Conservation (phyloP, 2,797 vertebrate genomes). For the Acanthornis magna region DNA sequence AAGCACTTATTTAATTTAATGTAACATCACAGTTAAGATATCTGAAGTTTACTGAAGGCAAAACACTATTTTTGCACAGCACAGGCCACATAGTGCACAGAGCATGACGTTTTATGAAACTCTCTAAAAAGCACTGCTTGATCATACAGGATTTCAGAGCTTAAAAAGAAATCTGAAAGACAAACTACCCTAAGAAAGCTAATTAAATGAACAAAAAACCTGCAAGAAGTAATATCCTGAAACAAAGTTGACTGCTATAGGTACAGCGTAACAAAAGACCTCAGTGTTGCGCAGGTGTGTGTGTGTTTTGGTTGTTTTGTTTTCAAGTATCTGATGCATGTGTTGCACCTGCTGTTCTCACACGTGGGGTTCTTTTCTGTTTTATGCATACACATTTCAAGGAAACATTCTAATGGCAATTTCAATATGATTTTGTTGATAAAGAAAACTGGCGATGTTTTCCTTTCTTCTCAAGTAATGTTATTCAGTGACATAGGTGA, state of each 20-base stretch:
- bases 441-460: neutral
- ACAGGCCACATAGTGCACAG: neutral
- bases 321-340: neutral
- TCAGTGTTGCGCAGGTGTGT: rapidly evolving
- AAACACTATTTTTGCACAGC: neutral
- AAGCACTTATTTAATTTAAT: neutral
- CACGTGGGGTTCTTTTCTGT: neutral
- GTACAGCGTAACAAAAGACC: neutral
- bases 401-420: neutral
- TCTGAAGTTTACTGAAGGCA: neutral
- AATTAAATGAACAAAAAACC: neutral
- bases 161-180: neutral
- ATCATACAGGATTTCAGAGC: neutral
- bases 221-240: neutral
- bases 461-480: neutral
- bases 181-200: neutral
- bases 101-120: neutral
- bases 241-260: neutral
- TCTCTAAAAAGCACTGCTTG: neutral
- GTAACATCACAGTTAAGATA: neutral
- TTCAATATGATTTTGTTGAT: neutral
- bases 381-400: neutral
- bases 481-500: neutral
- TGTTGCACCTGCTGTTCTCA: neutral
- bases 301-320: neutral